A percentile compares a stretch with the other conserved stretches of the same genome.
phyloP scores from a whole-genome alignment of 2,113 vertebrate genomes.

The Cyphomyrus discorhynchus region DNA sequence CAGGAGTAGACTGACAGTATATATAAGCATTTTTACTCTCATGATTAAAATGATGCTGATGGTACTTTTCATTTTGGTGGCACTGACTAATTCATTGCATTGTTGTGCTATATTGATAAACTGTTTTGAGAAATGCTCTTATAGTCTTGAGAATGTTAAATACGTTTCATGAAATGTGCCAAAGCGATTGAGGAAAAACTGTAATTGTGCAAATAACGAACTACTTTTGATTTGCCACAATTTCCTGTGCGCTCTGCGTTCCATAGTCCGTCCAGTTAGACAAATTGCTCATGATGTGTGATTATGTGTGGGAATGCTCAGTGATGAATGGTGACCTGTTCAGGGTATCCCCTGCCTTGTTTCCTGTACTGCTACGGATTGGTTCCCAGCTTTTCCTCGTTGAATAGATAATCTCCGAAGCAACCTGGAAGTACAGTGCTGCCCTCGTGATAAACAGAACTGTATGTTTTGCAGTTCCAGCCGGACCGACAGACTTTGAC shows the following conservation, averaged over 20 bases:
- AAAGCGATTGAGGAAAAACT: not conserved
- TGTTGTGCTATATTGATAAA: not conserved
- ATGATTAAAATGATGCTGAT: not conserved
- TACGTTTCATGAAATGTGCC: not conserved
- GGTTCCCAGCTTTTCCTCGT: not conserved
- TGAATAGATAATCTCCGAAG: not conserved
- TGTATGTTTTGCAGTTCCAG: conserved; percentile 49
- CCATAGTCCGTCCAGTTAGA: not conserved
- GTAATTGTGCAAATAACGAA: not conserved
- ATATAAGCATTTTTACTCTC: not conserved
- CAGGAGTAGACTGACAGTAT: not conserved
- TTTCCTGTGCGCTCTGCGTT: not conserved
- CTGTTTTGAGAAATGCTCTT: not conserved
- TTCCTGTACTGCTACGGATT: not conserved
- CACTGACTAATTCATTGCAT: not conserved
- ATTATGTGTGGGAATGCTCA: not conserved
- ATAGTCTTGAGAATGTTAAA: not conserved
- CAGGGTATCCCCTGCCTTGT: not conserved
- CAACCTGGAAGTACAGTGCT: not conserved
- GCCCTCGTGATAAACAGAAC: not conserved
- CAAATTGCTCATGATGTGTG: not conserved
- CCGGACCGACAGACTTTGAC: conserved; percentile 41
- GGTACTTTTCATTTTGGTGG: not conserved
- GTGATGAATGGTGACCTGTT: not conserved
- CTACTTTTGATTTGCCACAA: not conserved